Conservation (phyloP, 2,113 vertebrate species). For the Pygoscelis adeliae region DNA sequence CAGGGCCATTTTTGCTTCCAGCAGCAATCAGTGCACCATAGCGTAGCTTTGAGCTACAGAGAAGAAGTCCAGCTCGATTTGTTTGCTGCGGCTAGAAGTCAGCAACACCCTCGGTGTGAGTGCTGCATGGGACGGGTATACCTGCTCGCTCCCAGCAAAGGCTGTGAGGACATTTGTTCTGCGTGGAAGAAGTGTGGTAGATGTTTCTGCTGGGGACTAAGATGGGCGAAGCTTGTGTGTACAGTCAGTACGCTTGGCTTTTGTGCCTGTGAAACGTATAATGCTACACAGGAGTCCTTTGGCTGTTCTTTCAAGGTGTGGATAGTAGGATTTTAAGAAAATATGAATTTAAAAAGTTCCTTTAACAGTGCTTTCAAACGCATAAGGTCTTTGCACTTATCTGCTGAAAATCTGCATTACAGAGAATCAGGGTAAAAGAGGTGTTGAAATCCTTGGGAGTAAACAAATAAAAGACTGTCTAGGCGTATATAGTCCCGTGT, state of each 20-base stretch:
- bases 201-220: background rate
- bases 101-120: background rate
- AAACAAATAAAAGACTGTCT: background rate
- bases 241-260: background rate
- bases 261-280: background rate
- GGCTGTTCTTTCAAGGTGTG: background rate
- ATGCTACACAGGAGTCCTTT: background rate
- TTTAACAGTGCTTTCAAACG: background rate
- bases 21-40: background rate
- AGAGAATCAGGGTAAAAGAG: background rate
- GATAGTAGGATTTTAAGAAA: background rate
- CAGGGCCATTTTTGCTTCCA: background rate
- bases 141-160: background rate
- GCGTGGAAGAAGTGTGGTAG: background rate
- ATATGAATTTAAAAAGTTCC: background rate
- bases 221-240: background rate
- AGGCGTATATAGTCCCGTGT: background rate
- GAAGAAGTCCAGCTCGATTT: background rate
- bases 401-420: background rate
- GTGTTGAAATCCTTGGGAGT: background rate
- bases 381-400: background rate
- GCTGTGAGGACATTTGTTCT: background rate
- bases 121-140: rapidly evolving
- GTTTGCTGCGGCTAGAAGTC: background rate
- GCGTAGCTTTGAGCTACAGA: background rate